Conservation (phyloP, 1,140 invertebrate species). For the Meloidogyne exigua region DNA sequence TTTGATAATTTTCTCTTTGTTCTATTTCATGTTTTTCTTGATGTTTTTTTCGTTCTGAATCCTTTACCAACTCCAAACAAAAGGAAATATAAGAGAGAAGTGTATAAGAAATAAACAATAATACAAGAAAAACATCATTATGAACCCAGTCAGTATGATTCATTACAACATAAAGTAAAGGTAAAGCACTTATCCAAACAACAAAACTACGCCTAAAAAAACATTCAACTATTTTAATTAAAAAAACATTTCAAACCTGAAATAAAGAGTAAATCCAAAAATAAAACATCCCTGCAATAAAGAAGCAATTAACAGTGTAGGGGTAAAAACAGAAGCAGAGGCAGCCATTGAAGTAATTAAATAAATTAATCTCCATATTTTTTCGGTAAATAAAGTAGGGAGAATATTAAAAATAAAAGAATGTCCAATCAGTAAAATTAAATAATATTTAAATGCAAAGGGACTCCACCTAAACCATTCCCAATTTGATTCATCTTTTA, state of each 20-base stretch:
- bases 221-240: neutral
- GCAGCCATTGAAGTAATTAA: constrained; percentile 46
- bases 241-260: constrained; percentile 26
- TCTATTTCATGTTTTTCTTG: neutral
- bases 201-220: constrained; percentile 40
- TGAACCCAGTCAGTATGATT: constrained; percentile 46
- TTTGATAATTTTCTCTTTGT: neutral
- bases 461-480: constrained; percentile 60
- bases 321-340: constrained; percentile 50
- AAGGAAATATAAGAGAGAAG: constrained; percentile 59
- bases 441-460: constrained; percentile 42
- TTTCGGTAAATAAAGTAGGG: constrained; percentile 32
- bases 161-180: constrained; percentile 59
- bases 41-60: constrained; percentile 13
- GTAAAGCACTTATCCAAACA: constrained; percentile 59
- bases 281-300: constrained; percentile 54
- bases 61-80: constrained; percentile 50
- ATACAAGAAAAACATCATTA: constrained; percentile 56
- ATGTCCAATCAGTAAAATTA: constrained; percentile 51
- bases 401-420: constrained; percentile 57
- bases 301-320: constrained; percentile 46
- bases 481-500: constrained; percentile 62
- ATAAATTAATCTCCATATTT: constrained; percentile 40
- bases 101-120: constrained; percentile 62
- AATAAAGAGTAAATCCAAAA: constrained; percentile 46